Base-by-base conservation (phyloP, 2,797 vertebrate species). In the Pseudochirops cupreus region DNA sequence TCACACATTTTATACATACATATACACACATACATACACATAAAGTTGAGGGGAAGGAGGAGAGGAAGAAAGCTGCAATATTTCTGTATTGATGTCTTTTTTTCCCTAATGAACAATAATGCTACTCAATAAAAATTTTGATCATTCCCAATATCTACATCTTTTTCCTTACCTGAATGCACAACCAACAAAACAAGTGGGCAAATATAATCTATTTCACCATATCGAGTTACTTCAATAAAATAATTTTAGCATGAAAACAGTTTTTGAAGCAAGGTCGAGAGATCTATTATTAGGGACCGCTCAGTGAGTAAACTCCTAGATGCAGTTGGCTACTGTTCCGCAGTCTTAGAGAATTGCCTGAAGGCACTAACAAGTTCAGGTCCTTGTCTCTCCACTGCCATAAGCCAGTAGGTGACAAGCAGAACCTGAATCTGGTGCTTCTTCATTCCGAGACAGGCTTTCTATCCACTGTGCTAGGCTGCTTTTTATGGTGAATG, bases 161-260 rank as follows among this genome's bases (percentile, higher is more conserved):
- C 29, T 26, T 91, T 82, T 96, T 56, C 92, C 92, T 57, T 33
- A 91, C 14, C 54, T 91, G 74, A 21, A 74, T 92, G 50, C 3
- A 93, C 4, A 93, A 24, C 95, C 67, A 56, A 46, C 1, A 91
- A 91, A 29, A 95, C 57, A 56, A 95, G 62, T 96, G 67, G 94
- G 59, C 92, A 93, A 0, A 91, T 95, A 94, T 94, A 13, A 55
- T 74, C 96, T 96, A 95, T 90, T n/a, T 2, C n/a, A 95, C 67
- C 89, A 10, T 92, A 97, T 91, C 55, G 59, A 90, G 95, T 97
- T 95, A 91, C 87, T 93, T 92, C 97, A 62, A 26, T 95, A 89
- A 50, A 82, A 39, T 26, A 46, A 87, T 87, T 50, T 87, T 87
- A 87, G 39, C 74, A 87, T 87, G 39, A 87, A 87, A 87, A 46